A percentile compares a stretch with the other conserved stretches of the same genome.
Conservation (phyloP, 2,797 vertebrate genomes). For the Phrynocephalus forsythii region DNA sequence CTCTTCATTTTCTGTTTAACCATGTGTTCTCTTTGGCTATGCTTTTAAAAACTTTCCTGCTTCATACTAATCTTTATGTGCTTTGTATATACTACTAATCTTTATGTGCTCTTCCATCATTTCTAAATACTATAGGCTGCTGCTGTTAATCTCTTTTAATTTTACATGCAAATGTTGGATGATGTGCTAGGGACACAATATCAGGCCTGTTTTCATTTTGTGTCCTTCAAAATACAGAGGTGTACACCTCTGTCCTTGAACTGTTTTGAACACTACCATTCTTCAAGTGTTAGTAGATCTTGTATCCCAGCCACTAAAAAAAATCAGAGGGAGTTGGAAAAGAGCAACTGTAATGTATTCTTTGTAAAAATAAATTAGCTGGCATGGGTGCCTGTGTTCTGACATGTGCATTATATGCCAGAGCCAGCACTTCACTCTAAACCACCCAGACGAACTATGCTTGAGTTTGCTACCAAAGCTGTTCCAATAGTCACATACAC, state of each 20-base stretch:
- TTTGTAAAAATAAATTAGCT: background rate
- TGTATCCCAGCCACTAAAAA: background rate
- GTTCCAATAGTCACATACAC: background rate
- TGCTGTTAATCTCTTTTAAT: constrained; percentile 8
- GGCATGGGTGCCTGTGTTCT: background rate
- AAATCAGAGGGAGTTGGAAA: background rate
- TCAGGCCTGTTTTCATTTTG: background rate
- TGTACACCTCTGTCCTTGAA: background rate
- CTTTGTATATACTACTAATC: constrained; percentile 38
- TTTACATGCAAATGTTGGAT: constrained; percentile 5
- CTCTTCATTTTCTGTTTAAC: background rate
- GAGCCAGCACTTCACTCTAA: background rate
- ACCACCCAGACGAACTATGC: background rate
- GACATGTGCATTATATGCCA: background rate
- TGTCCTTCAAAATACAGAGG: background rate
- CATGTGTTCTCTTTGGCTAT: background rate
- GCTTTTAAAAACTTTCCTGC: constrained; percentile 30
- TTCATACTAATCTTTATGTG: constrained; percentile 47
- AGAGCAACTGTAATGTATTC: background rate
- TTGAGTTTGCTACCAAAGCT: background rate
- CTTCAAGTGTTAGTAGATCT: background rate
- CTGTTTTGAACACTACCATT: background rate
- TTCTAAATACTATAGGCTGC: constrained; percentile 18
- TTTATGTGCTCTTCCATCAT: constrained; percentile 28
- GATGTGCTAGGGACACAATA: background rate